Conservation (phyloP, 1,140 invertebrate genomes). For the Drosophila guanche region DNA sequence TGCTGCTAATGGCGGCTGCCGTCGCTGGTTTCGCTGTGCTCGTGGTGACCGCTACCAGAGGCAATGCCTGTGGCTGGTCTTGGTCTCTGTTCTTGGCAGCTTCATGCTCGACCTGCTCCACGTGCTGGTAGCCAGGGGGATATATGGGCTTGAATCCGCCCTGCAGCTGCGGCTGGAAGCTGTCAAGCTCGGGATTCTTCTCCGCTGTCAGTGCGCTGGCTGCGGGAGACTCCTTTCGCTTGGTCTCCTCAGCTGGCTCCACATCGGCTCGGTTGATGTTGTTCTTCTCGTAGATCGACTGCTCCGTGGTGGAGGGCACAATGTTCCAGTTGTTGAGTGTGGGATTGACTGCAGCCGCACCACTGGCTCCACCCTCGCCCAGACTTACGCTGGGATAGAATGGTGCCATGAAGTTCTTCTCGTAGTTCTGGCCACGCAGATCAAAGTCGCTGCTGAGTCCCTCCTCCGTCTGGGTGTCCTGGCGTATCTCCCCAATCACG, state of each 20-base stretch:
- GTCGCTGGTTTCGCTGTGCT: slow-evolving; percentile 26
- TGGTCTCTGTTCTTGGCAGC: slow-evolving; percentile 25
- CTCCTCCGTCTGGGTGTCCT: slow-evolving; percentile 69
- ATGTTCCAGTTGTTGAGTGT: slow-evolving; percentile 87
- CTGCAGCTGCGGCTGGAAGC: slow-evolving; percentile 88
- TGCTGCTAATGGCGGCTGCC: slow-evolving; percentile 15
- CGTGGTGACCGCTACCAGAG: slow-evolving; percentile 25
- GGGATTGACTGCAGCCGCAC: slow-evolving; percentile 38
- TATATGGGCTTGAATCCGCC: slow-evolving; percentile 89
- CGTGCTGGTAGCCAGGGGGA: slow-evolving; percentile 66
- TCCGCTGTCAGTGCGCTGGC: slow-evolving; percentile 51
- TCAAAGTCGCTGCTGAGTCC: slow-evolving; percentile 68
- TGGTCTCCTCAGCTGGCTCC: slow-evolving; percentile 50
- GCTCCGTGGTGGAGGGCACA: slow-evolving; percentile 82
- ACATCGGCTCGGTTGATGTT: slow-evolving; percentile 74
- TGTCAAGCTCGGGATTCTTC: slow-evolving; percentile 86
- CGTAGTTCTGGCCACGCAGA: slow-evolving; percentile 75
- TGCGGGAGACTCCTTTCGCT: slow-evolving; percentile 29
- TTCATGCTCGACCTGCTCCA: slow-evolving; percentile 47
- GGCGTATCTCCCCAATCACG: slow-evolving; percentile 83
- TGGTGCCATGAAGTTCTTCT: slow-evolving; percentile 88
- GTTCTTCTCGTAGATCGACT: slow-evolving; percentile 69
- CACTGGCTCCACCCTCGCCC: slow-evolving; percentile 83
- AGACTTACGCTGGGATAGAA: slow-evolving; percentile 88
- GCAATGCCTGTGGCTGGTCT: slow-evolving; percentile 55